Conservation (phyloP, 2,113 vertebrate species). For the Sebastes schlegelii region DNA sequence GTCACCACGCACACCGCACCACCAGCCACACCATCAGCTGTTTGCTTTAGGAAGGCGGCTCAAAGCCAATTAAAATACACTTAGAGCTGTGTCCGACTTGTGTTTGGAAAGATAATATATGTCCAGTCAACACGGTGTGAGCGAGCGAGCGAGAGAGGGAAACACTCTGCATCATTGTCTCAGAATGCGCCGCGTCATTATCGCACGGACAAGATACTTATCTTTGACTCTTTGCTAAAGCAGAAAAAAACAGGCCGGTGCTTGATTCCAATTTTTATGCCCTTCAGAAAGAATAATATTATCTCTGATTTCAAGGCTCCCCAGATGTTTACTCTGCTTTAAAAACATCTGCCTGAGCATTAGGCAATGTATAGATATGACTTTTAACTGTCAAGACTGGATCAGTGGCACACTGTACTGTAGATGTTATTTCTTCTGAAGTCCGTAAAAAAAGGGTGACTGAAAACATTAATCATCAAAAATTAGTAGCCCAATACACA, state of each 20-base stretch:
- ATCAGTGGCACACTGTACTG: background rate
- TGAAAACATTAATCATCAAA: constrained; percentile 72
- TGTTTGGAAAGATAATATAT: constrained; percentile 89
- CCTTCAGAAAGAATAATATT: constrained; percentile 56
- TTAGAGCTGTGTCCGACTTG: constrained; percentile 83
- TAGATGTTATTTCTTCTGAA: constrained; percentile 26
- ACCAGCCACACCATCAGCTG: constrained; percentile 88
- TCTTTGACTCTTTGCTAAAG: constrained; percentile 49
- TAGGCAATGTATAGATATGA: constrained; percentile 22
- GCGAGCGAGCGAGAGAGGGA: constrained; percentile 38
- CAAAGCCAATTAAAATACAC: constrained; percentile 94
- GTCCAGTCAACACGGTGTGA: constrained; percentile 63
- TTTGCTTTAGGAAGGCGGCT: constrained; percentile 91
- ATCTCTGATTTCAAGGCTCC: constrained; percentile 44
- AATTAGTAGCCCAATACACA: constrained; percentile 56
- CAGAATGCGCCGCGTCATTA: constrained; percentile 42
- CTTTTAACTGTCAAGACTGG: constrained; percentile 28
- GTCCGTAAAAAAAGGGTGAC: constrained; percentile 29
- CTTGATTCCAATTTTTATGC: constrained; percentile 23
- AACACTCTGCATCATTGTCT: constrained; percentile 68
- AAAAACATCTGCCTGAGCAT: constrained; percentile 44
- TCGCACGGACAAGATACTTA: constrained; percentile 69
- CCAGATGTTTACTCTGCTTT: constrained; percentile 40
- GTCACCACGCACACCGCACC: constrained; percentile 88
- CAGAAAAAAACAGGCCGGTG: constrained; percentile 50